These are phyloP conservation scores for Antitype chi DNA, from an alignment of 2,888 invertebrate species.

Conservation along the genomic window DNA sequence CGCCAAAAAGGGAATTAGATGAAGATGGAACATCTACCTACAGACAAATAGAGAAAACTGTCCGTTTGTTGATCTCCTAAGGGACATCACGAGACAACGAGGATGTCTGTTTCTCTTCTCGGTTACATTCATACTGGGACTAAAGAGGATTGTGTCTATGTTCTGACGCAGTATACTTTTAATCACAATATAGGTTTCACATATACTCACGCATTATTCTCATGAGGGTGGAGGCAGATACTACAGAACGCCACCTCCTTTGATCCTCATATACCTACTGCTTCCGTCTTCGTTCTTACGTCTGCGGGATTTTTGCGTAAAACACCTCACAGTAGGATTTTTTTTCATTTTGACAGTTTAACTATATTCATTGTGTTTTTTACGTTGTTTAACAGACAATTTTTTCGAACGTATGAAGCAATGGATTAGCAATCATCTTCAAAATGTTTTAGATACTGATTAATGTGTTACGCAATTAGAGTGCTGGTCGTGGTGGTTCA, in stretches of 20 bases:
- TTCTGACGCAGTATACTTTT: neutral
- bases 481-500: neutral
- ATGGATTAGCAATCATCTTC: too few species aligned
- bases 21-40: constrained; percentile 16
- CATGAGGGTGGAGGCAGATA: neutral
- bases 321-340: too few species aligned
- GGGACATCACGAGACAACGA: constrained; percentile 10
- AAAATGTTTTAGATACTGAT: too few species aligned
- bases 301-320: too few species aligned
- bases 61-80: constrained; percentile 1
- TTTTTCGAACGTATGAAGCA: too few species aligned
- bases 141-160: constrained; percentile 11
- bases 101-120: neutral
- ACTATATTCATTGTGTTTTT: too few species aligned
- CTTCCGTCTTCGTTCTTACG: neutral
- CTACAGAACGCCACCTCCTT: neutral
- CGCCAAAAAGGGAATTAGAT: neutral
- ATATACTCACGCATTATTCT: neutral
- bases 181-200: neutral
- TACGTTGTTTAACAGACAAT: too few species aligned
- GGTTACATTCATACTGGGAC: constrained; percentile 12
- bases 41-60: constrained; percentile 2
- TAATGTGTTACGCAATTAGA: too few species aligned
- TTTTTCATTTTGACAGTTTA: too few species aligned
- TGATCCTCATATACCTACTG: too few species aligned